phyloP scores from a whole-genome alignment of 2,888 invertebrate genomes.

The Salticus scenicus region DNA sequence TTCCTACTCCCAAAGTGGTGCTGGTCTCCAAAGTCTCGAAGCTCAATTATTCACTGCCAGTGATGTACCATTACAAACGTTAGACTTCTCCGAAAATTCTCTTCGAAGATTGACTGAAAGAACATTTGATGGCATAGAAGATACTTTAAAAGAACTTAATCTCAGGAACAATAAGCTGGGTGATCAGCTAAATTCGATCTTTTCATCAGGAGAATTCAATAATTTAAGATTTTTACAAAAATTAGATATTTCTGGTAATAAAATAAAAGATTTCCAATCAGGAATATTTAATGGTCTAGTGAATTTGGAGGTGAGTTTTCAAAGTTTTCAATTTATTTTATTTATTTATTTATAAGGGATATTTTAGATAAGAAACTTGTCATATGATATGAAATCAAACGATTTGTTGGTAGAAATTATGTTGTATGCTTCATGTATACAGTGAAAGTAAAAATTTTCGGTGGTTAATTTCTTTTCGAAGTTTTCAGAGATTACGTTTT shows the following conservation, averaged over 20 bases:
- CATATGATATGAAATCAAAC: not conserved
- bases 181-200: slow-evolving; percentile 91
- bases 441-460: too few species aligned
- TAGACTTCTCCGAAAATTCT: slow-evolving; percentile 89
- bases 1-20: slow-evolving; percentile 85
- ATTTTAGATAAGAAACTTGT: not conserved
- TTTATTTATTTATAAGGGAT: too few species aligned
- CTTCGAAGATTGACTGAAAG: slow-evolving; percentile 86
- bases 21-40: slow-evolving; percentile 82
- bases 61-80: slow-evolving; percentile 83
- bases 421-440: not conserved
- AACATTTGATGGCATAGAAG: slow-evolving; percentile 81
- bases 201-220: slow-evolving; percentile 89
- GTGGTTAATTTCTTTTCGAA: too few species aligned
- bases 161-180: slow-evolving; percentile 89
- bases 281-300: slow-evolving; percentile 89
- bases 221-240: slow-evolving; percentile 83
- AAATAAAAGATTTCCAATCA: slow-evolving; percentile 87
- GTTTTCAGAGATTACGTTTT: too few species aligned
- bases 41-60: slow-evolving; percentile 81
- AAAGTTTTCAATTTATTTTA: too few species aligned
- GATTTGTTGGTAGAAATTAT: not conserved
- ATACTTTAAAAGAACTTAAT: slow-evolving; percentile 82
- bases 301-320: slow-evolving; percentile 81
- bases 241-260: slow-evolving; percentile 87